Percentiles rank a stretch among this genome's conserved stretches.
Evolutionary conservation across 2,888 invertebrate genomes (phyloP).

Genomic region (Polydesmus complanatus): DNA sequence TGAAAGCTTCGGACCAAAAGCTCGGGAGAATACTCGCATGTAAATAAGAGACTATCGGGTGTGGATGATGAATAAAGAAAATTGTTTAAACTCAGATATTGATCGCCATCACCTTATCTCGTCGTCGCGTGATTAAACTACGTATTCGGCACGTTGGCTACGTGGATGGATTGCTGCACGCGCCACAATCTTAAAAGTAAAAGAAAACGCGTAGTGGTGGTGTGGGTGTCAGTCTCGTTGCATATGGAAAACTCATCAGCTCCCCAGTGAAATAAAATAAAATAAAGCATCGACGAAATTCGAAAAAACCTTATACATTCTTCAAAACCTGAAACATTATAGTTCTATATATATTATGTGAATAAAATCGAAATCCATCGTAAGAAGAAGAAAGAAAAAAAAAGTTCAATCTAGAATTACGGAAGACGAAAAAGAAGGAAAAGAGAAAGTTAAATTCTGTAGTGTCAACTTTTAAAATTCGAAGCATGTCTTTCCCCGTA

Average conservation of each 20-base stretch:
- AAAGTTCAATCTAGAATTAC: neutral
- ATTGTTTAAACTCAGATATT: neutral
- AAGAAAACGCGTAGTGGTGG: neutral
- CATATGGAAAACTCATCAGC: too few relatives aligned
- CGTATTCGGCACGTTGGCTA: neutral
- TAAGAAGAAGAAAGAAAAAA: neutral
- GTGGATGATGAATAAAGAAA: neutral
- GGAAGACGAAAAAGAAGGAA: too few relatives aligned
- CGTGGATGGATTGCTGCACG: neutral
- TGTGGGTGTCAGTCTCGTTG: neutral
- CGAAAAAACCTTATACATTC: neutral
- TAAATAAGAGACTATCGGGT: neutral
- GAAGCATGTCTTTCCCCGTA: neutral
- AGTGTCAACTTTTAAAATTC: neutral
- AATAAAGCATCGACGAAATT: neutral
- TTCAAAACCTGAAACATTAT: too few relatives aligned
- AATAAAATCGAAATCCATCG: neutral
- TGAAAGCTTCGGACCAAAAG: too few relatives aligned
- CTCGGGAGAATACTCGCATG: neutral
- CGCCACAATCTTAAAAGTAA: neutral
- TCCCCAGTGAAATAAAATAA: neutral
- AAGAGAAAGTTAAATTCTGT: neutral
- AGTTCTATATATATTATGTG: too few relatives aligned
- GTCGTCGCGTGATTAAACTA: neutral
- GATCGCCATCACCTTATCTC: neutral